phyloP scores from a whole-genome alignment of 2,888 invertebrate species.

The Aplocera efformata region DNA sequence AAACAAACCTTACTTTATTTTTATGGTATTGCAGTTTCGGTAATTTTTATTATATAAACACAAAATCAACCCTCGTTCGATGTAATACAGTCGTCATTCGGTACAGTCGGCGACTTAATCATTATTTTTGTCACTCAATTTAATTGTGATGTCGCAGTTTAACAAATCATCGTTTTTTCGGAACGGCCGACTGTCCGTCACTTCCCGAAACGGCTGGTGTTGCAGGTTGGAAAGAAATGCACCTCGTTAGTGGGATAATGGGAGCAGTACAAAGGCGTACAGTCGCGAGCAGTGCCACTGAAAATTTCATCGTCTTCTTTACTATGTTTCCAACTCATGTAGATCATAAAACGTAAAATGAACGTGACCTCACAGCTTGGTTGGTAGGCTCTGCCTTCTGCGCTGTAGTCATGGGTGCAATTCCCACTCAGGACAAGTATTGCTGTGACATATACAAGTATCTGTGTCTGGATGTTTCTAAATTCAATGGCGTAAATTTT shows the following conservation, averaged over 20 bases:
- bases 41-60: constrained; percentile 6
- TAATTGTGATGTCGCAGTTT: constrained; percentile 60
- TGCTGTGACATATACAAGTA: too few relatives aligned
- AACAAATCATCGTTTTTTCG: constrained; percentile 76
- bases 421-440: too few relatives aligned
- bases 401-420: too few relatives aligned
- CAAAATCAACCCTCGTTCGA: constrained; percentile 34
- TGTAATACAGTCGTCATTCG: constrained; percentile 3
- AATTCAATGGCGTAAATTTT: too few relatives aligned
- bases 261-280: constrained; percentile 53
- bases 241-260: constrained; percentile 71
- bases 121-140: constrained; percentile 70
- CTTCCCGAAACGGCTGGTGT: constrained; percentile 54
- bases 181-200: constrained; percentile 41
- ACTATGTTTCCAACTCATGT: too few relatives aligned
- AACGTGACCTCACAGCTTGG: too few relatives aligned
- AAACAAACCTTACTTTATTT: constrained; percentile 4
- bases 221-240: constrained; percentile 57
- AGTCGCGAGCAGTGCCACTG: constrained; percentile 29
- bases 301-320: constrained; percentile 32
- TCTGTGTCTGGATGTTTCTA: too few relatives aligned
- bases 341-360: too few relatives aligned
- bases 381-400: too few relatives aligned
- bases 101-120: constrained; percentile 8
- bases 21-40: not conserved